Percentiles rank a stretch among this genome's conserved stretches.
Conservation (phyloP, 2,797 vertebrate species). For the Alcedo atthis region DNA sequence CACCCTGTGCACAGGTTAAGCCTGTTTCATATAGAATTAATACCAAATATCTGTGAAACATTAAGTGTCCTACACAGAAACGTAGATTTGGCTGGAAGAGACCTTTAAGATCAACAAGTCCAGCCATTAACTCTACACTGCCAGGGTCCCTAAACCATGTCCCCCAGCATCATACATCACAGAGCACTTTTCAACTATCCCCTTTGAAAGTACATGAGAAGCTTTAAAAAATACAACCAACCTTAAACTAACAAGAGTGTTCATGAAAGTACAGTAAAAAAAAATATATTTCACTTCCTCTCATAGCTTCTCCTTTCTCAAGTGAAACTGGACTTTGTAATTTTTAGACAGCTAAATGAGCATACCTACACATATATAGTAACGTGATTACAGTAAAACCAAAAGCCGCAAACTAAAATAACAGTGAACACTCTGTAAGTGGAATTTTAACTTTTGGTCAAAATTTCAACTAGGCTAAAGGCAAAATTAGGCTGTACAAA, state of each 20-base stretch:
- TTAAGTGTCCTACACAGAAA: neutral
- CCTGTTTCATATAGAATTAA: neutral
- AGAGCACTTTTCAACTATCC: neutral
- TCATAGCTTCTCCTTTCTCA: neutral
- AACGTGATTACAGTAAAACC: constrained; percentile 60
- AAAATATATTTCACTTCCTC: neutral
- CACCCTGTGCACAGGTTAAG: neutral
- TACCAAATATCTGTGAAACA: neutral
- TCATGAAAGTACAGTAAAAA: neutral
- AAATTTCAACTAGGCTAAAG: constrained; percentile 45
- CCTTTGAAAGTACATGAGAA: neutral
- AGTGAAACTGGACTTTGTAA: neutral
- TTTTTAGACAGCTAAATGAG: neutral
- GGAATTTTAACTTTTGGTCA: constrained; percentile 56
- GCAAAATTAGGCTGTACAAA: constrained; percentile 46
- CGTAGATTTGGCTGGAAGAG: too few species aligned
- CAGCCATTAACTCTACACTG: too few species aligned
- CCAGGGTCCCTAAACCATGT: too few species aligned
- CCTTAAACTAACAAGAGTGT: neutral
- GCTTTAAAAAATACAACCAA: neutral
- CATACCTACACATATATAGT: neutral
- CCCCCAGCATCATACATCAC: neutral
- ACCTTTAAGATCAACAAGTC: too few species aligned
- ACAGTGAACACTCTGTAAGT: neutral
- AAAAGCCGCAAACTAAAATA: constrained; percentile 39